phyloP scores from a whole-genome alignment of 2,113 vertebrate species.

The Beaufortia kweichowensis region DNA sequence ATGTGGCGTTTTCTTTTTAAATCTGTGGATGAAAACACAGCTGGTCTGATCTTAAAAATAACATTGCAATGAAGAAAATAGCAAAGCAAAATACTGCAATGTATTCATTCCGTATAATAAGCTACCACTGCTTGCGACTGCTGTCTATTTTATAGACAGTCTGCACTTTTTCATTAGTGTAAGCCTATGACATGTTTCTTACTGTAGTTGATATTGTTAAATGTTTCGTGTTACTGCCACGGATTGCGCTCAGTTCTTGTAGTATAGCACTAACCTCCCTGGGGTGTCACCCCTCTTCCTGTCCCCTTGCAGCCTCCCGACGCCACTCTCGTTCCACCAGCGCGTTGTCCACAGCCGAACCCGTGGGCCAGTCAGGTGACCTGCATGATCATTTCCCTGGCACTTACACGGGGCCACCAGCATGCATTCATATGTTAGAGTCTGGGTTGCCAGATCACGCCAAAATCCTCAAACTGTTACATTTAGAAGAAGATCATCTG shows the following conservation, averaged over 20 bases:
- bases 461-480: constrained; percentile 29
- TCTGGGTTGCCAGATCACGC: constrained; percentile 17
- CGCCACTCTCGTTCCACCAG: constrained; percentile 99
- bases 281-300: constrained; percentile 78
- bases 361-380: constrained; percentile 99
- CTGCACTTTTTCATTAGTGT: neutral
- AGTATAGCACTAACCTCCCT: constrained; percentile 42
- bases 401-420: constrained; percentile 40
- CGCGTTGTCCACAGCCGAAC: constrained; percentile 95
- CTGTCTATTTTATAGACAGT: constrained; percentile 7
- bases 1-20: constrained; percentile 8
- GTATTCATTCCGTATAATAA: constrained; percentile 16
- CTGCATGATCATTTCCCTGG: constrained; percentile 78
- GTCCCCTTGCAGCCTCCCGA: constrained; percentile 94
- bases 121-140: constrained; percentile 38
- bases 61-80: neutral
- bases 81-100: constrained; percentile 25
- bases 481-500: neutral
- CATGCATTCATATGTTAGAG: constrained; percentile 58
- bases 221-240: neutral
- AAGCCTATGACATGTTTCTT: neutral
- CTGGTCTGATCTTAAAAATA: constrained; percentile 2
- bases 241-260: constrained; percentile 56
- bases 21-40: neutral
- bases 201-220: constrained; percentile 3